These are phyloP conservation scores for Bujurquina vittata DNA, from an alignment of 2,113 vertebrate species.

Conservation along the genomic window DNA sequence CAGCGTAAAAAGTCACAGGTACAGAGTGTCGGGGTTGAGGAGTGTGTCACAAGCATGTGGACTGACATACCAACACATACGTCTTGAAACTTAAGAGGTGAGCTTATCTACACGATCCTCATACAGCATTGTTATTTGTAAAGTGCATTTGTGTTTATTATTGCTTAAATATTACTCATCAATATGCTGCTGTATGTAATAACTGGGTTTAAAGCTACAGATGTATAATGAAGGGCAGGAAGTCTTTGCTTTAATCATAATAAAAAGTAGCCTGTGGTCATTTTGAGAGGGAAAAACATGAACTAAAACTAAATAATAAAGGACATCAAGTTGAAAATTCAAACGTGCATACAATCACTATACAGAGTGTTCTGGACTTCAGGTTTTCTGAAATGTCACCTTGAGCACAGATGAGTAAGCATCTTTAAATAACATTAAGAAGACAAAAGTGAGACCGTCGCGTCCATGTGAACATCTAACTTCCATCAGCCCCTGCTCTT, in stretches of 20 bases:
- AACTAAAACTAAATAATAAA: background rate
- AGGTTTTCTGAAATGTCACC: background rate
- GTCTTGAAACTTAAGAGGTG: background rate
- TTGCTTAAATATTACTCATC: background rate
- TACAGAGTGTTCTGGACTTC: background rate
- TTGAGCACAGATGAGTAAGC: background rate
- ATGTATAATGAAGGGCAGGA: background rate
- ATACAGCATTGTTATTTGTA: background rate
- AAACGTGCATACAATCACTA: background rate
- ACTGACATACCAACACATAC: background rate
- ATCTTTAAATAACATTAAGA: background rate
- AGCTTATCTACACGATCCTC: background rate
- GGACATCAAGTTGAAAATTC: background rate
- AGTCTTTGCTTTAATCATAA: background rate
- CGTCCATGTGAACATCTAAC: conserved; percentile 13
- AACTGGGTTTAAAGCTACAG: background rate
- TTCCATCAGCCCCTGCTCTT: conserved; percentile 19
- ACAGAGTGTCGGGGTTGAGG: background rate
- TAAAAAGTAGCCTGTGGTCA: background rate
- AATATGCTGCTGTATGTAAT: background rate
- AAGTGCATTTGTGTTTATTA: background rate
- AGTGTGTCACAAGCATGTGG: background rate
- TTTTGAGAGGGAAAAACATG: background rate
- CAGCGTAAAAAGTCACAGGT: background rate
- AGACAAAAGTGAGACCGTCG: background rate